Evolutionary conservation across 2,888 invertebrate genomes (phyloP).

Genomic region (Rotaria socialis): DNA sequence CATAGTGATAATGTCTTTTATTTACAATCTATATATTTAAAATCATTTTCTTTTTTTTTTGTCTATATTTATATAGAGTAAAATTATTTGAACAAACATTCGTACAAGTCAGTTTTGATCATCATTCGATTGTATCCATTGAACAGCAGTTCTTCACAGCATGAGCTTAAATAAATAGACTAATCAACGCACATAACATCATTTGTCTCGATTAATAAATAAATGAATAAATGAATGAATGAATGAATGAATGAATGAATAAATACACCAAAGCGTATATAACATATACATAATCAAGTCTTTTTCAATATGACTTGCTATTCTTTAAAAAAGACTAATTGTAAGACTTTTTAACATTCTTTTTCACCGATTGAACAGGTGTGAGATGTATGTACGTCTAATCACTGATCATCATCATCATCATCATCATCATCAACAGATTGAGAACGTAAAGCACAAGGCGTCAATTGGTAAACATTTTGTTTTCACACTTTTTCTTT

Average conservation of each 20-base stretch:
- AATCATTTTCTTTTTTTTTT: background rate
- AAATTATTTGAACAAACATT: constrained; percentile 3
- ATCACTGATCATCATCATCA: constrained; percentile 3
- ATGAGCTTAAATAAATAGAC: constrained; percentile 2
- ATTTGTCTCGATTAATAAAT: background rate
- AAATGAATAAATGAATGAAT: too few relatives aligned
- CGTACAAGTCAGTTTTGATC: constrained; percentile 11
- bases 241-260: constrained; percentile 24
- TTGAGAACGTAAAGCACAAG: constrained; percentile 28
- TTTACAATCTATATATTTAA: background rate
- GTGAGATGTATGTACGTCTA: background rate
- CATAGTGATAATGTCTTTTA: background rate
- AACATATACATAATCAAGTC: background rate
- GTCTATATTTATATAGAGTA: background rate
- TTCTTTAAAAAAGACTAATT: constrained; percentile 3
- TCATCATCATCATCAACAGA: constrained; percentile 37
- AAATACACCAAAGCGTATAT: background rate
- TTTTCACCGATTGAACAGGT: background rate
- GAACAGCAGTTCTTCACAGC: constrained; percentile 32
- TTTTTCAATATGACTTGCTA: background rate
- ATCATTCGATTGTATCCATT: constrained; percentile 30
- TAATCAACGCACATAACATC: constrained; percentile 21
- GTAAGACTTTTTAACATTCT: background rate
- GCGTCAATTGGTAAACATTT: constrained; percentile 26
- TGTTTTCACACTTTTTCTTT: constrained; percentile 25